Base-by-base conservation (phyloP, 2,888 invertebrate species). In the Lochmaea capreae region DNA sequence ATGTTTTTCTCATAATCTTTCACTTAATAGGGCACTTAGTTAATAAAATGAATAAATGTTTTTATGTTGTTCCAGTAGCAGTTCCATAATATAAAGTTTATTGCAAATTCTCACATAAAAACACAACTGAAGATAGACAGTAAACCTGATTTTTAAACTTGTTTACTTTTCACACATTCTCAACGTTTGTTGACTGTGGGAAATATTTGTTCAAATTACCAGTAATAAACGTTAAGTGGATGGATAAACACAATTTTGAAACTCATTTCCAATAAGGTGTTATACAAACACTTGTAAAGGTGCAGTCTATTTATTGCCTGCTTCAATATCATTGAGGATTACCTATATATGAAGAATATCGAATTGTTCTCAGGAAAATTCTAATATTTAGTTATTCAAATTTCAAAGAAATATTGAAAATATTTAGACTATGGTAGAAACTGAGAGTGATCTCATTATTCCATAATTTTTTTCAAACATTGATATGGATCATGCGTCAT, bases 231-330 rank as follows among this genome's bases (percentile, higher is more conserved):
- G 49, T 59, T 74, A 70, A 75, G 75, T 72, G 72, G 59, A 66
- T 59, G 70, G 61, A 58, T 46, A 75, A 80, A 82, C 81, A 81
- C 79, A 79, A 79, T 81, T 80, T 80, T 76, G 80, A 79, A 79
- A 81, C 22, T 54, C 57, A n/a, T 81, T 80, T 80, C 79, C 79
- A 81, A 83, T 81, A 78, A 83, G 83, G 83, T 83, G 83, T 79
- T 83, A 82, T 82, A 81, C 78, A 81, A 80, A 76, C 77, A 78
- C 76, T 76, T 76, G 79, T 78, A 79, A 80, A 79, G 78, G 80
- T 74, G 78, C 78, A 78, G 76, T 73, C 73, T 79, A 70, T 82
- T 81, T 81, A 81, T 79, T 74, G 75, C 76, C 73, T 73, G 74
- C 16, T 65, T 70, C 63, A 70, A 70, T 70, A 61, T 65, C 70